Evolutionary conservation across 2,888 invertebrate species (phyloP).

Genomic region (Eupithecia abbreviata): DNA sequence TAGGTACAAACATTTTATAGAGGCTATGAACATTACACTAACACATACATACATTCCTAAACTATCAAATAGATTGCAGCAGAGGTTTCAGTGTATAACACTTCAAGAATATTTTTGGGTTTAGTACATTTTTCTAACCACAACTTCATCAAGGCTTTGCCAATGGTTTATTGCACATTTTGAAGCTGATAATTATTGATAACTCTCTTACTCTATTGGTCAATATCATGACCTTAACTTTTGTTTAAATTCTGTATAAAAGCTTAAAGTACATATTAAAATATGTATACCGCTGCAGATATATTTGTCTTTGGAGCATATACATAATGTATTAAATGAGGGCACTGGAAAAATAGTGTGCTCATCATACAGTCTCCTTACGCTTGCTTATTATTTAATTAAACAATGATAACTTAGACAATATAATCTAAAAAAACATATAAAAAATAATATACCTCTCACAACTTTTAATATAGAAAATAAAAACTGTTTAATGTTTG

Average conservation of each 20-base stretch:
- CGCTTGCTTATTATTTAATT: conserved; percentile 57
- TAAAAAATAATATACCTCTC: conserved; percentile 77
- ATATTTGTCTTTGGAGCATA: conserved; percentile 47
- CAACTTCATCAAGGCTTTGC: conserved; percentile 76
- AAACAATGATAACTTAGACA: conserved; percentile 57
- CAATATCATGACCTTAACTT: conserved; percentile 39
- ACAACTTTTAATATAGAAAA: conserved; percentile 74
- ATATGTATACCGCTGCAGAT: conserved; percentile 45
- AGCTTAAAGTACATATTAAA: conserved; percentile 46
- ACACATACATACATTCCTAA: conserved; percentile 44
- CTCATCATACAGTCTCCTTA: conserved; percentile 58
- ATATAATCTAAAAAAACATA: conserved; percentile 64
- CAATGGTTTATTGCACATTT: conserved; percentile 78
- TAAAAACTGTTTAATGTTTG: conserved; percentile 70
- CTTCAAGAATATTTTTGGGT: conserved; percentile 63
- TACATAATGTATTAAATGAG: conserved; percentile 36
- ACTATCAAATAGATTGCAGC: conserved; percentile 66
- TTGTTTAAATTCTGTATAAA: conserved; percentile 45
- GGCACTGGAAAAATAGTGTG: conserved; percentile 49
- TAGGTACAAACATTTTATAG: conserved; percentile 45
- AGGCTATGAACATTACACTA: conserved; percentile 50
- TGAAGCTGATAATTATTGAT: conserved; percentile 53
- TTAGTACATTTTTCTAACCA: conserved; percentile 67
- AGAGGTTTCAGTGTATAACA: conserved; percentile 74
- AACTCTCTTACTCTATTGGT: conserved; percentile 52